Evolutionary conservation across 64 coral and sea anemone species (phyloP).

Genomic region (Exaiptasia diaphana): DNA sequence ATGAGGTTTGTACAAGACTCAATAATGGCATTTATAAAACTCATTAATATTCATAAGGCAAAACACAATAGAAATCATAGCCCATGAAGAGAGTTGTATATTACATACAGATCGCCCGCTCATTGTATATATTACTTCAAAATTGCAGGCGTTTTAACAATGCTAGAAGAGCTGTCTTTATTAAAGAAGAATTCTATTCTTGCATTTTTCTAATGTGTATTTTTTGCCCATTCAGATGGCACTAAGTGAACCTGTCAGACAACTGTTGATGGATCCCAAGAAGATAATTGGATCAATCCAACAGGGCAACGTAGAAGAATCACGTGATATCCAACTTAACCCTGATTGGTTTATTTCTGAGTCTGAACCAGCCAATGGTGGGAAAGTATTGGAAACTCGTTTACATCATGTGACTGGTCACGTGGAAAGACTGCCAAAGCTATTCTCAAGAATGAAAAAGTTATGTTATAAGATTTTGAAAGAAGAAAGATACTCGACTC

Average conservation of each 20-base stretch:
- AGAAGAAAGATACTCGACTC: conserved; percentile 10
- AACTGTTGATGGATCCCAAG: conserved; percentile 52
- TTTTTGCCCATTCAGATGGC: neutral
- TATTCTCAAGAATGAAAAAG: conserved; percentile 70
- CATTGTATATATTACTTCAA: too few species aligned
- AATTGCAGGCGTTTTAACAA: too few species aligned
- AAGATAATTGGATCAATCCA: conserved; percentile 23
- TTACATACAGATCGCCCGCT: too few species aligned
- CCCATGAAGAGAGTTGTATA: too few species aligned
- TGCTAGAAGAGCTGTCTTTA: too few species aligned
- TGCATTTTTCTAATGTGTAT: neutral
- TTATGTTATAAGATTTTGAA: conserved; percentile 33
- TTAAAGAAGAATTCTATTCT: too few species aligned
- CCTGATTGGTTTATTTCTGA: conserved; percentile 57
- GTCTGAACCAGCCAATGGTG: too few species aligned
- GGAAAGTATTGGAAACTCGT: too few species aligned
- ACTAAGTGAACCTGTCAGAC: conserved; percentile 57
- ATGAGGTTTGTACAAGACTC: conserved; percentile 62
- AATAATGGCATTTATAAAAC: too few species aligned
- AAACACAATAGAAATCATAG: too few species aligned
- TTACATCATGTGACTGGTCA: neutral
- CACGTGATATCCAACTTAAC: neutral
- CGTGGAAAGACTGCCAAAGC: conserved; percentile 42
- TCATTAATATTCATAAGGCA: too few species aligned
- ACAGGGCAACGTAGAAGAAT: neutral